These are phyloP conservation scores for Rutilus rutilus DNA, from an alignment of 2,113 vertebrate genomes.

Conservation along the genomic window DNA sequence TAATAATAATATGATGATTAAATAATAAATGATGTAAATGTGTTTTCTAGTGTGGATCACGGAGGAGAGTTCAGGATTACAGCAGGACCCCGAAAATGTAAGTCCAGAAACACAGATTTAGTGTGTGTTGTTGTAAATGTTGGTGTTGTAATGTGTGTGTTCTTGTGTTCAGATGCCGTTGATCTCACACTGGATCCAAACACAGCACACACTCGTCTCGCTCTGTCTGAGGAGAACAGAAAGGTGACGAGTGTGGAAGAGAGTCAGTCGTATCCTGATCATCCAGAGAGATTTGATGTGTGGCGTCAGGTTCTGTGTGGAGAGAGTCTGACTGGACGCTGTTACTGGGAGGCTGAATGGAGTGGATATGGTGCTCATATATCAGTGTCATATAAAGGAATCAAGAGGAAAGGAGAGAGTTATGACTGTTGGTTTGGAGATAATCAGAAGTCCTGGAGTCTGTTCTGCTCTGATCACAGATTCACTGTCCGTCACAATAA, in stretches of 20 bases:
- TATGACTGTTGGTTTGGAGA: fast-evolving
- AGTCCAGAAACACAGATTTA: background rate
- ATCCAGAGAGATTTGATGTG: background rate
- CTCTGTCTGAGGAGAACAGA: background rate
- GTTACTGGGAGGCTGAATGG: conserved; percentile 13
- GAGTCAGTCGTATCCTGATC: background rate
- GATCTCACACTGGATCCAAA: too few relatives aligned
- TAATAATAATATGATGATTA: too few relatives aligned
- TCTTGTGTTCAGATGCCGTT: too few relatives aligned
- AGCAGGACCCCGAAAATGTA: fast-evolving
- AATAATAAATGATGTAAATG: background rate
- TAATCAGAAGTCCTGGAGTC: background rate
- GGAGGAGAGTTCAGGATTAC: background rate
- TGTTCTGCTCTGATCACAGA: fast-evolving
- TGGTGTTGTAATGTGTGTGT: too few relatives aligned
- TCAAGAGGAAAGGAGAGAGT: background rate
- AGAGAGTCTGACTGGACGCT: conserved; percentile 5
- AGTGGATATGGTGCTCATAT: fast-evolving
- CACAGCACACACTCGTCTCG: fast-evolving
- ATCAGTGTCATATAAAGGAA: background rate
- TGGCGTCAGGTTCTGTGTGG: background rate
- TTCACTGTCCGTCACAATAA: background rate
- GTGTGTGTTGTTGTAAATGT: too few relatives aligned
- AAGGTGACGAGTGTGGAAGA: fast-evolving
- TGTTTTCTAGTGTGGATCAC: background rate